Percentiles rank a stretch among this genome's conserved stretches.
phyloP scores from a whole-genome alignment of 2,888 invertebrate species.

The Ischnus inquisitorius region DNA sequence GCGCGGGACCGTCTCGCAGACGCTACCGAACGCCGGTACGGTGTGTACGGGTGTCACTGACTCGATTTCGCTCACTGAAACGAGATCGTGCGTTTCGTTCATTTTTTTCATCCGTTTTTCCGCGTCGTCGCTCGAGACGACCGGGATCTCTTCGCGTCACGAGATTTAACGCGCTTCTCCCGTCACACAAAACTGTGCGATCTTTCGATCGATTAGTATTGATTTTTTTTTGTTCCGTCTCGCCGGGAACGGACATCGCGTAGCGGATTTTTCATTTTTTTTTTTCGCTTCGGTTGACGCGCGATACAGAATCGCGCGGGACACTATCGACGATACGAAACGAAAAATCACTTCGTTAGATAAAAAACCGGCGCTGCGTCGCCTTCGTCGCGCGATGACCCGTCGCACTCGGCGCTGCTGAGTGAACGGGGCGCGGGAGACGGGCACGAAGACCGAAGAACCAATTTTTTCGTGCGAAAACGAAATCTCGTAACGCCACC shows the following conservation, averaged over 20 bases:
- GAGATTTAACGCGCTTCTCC: not conserved
- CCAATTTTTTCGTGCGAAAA: constrained; percentile 1
- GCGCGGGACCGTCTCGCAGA: constrained; percentile 83
- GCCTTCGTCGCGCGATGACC: constrained; percentile 49
- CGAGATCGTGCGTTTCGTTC: constrained; percentile 47
- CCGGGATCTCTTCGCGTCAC: not conserved
- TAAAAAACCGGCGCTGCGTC: constrained; percentile 1
- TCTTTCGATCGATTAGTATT: not conserved
- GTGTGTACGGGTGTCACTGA: constrained; percentile 76
- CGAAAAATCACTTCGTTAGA: not conserved
- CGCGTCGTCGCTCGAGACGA: constrained; percentile 52
- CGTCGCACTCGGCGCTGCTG: constrained; percentile 57
- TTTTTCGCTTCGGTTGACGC: not conserved
- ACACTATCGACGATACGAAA: not conserved
- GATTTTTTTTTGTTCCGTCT: too few relatives aligned
- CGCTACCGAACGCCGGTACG: constrained; percentile 84
- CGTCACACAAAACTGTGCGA: not conserved
- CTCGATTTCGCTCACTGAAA: constrained; percentile 24
- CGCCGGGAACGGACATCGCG: too few relatives aligned
- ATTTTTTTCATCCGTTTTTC: not conserved
- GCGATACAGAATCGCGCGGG: not conserved
- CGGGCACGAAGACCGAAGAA: constrained; percentile 23
- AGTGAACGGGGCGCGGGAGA: constrained; percentile 59
- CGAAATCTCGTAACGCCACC: not conserved
- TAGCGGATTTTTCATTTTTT: not conserved